Evolutionary conservation across 2,797 vertebrate species (phyloP).

Genomic region (Cynopterus sphinx): DNA sequence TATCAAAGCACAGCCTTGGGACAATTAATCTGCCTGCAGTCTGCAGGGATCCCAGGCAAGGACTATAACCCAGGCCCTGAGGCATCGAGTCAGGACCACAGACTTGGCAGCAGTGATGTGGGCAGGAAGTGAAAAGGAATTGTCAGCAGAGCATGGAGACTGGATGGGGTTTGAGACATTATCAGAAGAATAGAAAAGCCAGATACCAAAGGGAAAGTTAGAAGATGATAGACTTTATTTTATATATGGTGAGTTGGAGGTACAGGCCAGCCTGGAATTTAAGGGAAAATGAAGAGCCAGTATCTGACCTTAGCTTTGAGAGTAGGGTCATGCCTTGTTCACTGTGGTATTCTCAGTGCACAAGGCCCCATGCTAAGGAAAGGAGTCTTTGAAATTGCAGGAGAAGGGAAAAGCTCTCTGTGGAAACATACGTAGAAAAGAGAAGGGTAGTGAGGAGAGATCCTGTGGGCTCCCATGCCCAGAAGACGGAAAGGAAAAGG

Average conservation of each 20-base stretch:
- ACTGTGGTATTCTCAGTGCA: accelerated
- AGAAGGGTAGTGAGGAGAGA: background rate
- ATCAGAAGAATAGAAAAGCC: background rate
- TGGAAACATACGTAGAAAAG: background rate
- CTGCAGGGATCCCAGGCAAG: background rate
- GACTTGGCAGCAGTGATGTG: background rate
- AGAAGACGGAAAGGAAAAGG: background rate
- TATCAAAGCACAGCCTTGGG: slow-evolving; percentile 42
- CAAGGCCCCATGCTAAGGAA: background rate
- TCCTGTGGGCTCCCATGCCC: background rate
- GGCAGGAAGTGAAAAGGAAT: background rate
- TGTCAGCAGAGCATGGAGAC: background rate
- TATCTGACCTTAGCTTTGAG: too few relatives aligned
- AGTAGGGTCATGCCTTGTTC: too few relatives aligned
- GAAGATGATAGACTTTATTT: background rate
- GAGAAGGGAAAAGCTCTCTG: background rate
- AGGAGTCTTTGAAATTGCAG: background rate
- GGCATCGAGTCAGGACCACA: background rate
- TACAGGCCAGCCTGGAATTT: background rate
- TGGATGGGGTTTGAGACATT: background rate
- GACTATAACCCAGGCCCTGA: background rate
- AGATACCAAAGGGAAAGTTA: background rate
- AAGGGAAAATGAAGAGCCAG: background rate
- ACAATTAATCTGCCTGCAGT: background rate
- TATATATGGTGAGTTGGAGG: background rate